These are phyloP conservation scores for Shinisaurus crocodilurus DNA, from an alignment of 2,113 vertebrate species.

Conservation along the genomic window DNA sequence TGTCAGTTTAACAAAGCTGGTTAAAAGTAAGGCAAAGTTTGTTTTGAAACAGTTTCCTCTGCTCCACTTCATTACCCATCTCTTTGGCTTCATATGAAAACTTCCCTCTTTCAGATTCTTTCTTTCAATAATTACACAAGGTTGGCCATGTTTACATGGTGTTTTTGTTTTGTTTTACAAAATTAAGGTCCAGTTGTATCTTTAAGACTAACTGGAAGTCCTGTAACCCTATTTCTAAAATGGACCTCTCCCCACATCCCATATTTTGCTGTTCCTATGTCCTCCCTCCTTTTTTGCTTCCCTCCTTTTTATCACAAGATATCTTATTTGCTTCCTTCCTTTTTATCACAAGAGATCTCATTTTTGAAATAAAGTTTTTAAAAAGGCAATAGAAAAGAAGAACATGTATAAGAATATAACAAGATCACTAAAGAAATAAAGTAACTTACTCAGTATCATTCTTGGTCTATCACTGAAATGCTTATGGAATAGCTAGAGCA, in stretches of 20 bases:
- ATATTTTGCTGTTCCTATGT: neutral
- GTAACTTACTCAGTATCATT: too few species aligned
- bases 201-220: neutral
- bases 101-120: neutral
- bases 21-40: constrained; percentile 20
- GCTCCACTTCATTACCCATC: constrained; percentile 1
- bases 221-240: neutral
- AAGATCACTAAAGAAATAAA: too few species aligned
- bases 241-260: neutral
- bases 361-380: too few species aligned
- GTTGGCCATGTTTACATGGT: neutral
- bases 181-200: neutral
- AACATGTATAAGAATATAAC: too few species aligned
- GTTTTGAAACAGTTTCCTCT: constrained; percentile 9
- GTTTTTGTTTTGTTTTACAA: too few species aligned
- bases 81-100: neutral
- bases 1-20: constrained; percentile 7
- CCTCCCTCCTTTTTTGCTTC: neutral
- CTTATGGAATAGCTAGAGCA: too few species aligned
- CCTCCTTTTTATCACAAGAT: neutral
- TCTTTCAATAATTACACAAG: neutral
- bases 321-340: too few species aligned
- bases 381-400: too few species aligned
- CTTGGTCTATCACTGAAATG: too few species aligned
- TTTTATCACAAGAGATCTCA: too few species aligned